A percentile compares a stretch with the other conserved stretches of the same genome.
Conservation (phyloP, 1,140 invertebrate species). For the Oedothorax gibbosus region DNA sequence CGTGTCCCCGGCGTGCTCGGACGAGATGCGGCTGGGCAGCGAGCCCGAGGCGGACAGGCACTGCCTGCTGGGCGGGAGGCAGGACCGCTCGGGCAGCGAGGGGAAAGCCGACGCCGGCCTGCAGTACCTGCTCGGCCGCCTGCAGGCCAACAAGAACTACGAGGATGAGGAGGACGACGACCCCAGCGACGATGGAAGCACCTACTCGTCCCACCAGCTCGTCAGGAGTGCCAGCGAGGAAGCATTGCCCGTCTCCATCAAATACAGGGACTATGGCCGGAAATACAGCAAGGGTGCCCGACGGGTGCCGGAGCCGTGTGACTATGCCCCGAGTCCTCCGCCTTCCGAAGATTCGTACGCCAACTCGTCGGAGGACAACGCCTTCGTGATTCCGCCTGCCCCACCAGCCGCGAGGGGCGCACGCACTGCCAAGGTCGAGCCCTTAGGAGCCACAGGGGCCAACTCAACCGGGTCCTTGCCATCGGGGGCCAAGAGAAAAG, state of each 20-base stretch:
- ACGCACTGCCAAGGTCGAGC: slow-evolving; percentile 36
- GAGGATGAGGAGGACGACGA: slow-evolving; percentile 27
- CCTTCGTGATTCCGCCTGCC: slow-evolving; percentile 52
- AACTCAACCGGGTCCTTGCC: slow-evolving; percentile 45
- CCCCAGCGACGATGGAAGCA: slow-evolving; percentile 58
- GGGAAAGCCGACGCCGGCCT: slow-evolving; percentile 50
- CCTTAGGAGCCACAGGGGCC: slow-evolving; percentile 37
- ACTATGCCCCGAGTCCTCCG: slow-evolving; percentile 63
- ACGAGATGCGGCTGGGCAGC: slow-evolving; percentile 87
- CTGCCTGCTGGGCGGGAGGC: slow-evolving; percentile 66
- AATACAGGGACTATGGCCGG: slow-evolving; percentile 48
- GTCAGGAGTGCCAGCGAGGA: slow-evolving; percentile 91
- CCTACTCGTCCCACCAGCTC: slow-evolving; percentile 90
- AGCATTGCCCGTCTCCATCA: slow-evolving; percentile 75
- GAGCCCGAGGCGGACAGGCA: slow-evolving; percentile 90
- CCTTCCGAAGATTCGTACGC: slow-evolving; percentile 63
- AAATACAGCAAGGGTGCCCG: slow-evolving; percentile 53
- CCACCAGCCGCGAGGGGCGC: slow-evolving; percentile 39
- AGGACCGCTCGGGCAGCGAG: slow-evolving; percentile 69
- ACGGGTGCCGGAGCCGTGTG: slow-evolving; percentile 58
- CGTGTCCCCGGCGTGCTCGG: slow-evolving; percentile 81
- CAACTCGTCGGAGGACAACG: slow-evolving; percentile 64
- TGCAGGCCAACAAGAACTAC: slow-evolving; percentile 54
- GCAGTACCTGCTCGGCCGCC: slow-evolving; percentile 53
- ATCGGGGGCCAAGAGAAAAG: slow-evolving; percentile 54